Evolutionary conservation across 2,113 vertebrate genomes (phyloP), one percentile per base, ranked within the genome.

Genomic region (Cricetomys ansorgei): DNA sequence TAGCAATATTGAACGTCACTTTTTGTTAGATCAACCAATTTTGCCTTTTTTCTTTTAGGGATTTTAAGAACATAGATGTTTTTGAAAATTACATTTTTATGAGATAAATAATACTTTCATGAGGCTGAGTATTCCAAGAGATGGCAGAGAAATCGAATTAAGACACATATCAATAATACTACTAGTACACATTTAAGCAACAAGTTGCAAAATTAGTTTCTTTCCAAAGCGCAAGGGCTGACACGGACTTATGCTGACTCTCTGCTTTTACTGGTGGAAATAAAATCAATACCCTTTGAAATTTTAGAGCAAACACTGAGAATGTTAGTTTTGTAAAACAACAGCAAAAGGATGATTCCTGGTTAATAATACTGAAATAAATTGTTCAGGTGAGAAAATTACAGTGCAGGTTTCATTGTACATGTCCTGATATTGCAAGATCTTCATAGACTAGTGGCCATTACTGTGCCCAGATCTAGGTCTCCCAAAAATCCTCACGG

Each of bases 341-440:
- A 53, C 8, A 50, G 3, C 27, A 73, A 83, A 8, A 0, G 2
- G 19, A 45, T 59, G 19, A 57, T 10, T 55, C 31, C 5, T 69
- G 16, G 76, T 40, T 81, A 85, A 89, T 64, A 76, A 40, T 92
- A 57, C 34, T 43, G 57, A 67, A 88, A 25, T 12, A 48, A 90
- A 62, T 93, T 89, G 76, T 81, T 96, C 3, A 89, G 19, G 7
- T 94, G 16, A 81, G n/a, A 81, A 96, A 96, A 76, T 3, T 11
- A 81, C 31, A 55, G 8, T 48, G 2, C 29, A 76, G 4, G 57
- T 91, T 34, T 91, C 43, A 64, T 85, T 93, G n/a, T 81, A 10
- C 13, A 76, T 43, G 85, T 89, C 0, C 5, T 65, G 31, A 86
- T 80, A 62, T 53, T 17, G 17, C 23, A 37, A 72, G 50, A 25